Conservation (phyloP, 2,797 vertebrate species). For the Agapornis canus region DNA sequence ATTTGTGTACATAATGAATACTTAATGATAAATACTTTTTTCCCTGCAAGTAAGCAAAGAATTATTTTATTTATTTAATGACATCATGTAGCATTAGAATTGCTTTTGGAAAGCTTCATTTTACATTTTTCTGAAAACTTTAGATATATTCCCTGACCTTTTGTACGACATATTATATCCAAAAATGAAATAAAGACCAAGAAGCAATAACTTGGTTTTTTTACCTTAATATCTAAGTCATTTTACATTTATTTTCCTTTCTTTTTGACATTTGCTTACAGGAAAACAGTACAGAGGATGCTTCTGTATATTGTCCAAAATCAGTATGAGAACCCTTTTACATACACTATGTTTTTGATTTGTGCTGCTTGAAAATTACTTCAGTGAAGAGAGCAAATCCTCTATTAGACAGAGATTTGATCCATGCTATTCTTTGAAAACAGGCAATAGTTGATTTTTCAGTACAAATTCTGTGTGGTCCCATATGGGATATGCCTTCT, state of each 20-base stretch:
- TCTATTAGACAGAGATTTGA: neutral
- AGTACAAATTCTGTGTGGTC: neutral
- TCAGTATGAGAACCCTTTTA: neutral
- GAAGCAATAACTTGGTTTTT: conserved; percentile 38
- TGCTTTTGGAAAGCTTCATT: conserved; percentile 45
- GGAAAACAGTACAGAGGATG: neutral
- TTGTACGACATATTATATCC: conserved; percentile 36
- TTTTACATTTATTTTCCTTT: conserved; percentile 44
- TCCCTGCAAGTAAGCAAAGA: conserved; percentile 16
- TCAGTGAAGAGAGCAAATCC: neutral
- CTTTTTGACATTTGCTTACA: neutral
- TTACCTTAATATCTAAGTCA: neutral
- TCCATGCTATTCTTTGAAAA: neutral
- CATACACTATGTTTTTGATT: neutral
- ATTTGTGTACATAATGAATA: conserved; percentile 57
- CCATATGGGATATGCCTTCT: neutral
- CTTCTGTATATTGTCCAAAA: neutral
- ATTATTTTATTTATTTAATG: conserved; percentile 66
- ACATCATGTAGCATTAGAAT: conserved; percentile 15
- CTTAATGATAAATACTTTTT: conserved; percentile 61
- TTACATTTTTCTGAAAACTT: conserved; percentile 58
- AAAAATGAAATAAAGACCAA: conserved; percentile 51
- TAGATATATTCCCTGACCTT: conserved; percentile 62
- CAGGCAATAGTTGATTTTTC: neutral
- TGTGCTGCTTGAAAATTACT: neutral